Evolutionary conservation across 2,113 vertebrate species (phyloP).

Genomic region (zebrafish (Danio rerio)): GRCz12tu NC_133196.1:12089001-12089500

Average conservation of each 20-base stretch:
- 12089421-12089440: too few relatives aligned
- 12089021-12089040: slow-evolving; percentile 66
- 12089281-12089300: background rate
- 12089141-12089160: slow-evolving; percentile 64
- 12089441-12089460: too few relatives aligned
- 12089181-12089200: slow-evolving; percentile 70
- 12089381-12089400: too few relatives aligned
- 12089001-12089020: slow-evolving; percentile 68
- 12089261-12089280: slow-evolving; percentile 1
- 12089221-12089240: slow-evolving; percentile 58
- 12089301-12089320: background rate
- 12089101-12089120: slow-evolving; percentile 80
- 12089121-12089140: slow-evolving; percentile 68
- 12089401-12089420: too few relatives aligned
- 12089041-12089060: slow-evolving; percentile 57
- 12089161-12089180: slow-evolving; percentile 64
- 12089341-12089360: too few relatives aligned
- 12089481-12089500: too few relatives aligned
- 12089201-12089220: slow-evolving; percentile 57
- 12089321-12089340: too few relatives aligned
- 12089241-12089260: slow-evolving; percentile 25
- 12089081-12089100: slow-evolving; percentile 65
- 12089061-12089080: slow-evolving; percentile 77
- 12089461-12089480: too few relatives aligned
- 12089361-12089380: too few relatives aligned